Conservation (phyloP, 2,797 vertebrate genomes). For the Parauchenoglanis punctatus region DNA sequence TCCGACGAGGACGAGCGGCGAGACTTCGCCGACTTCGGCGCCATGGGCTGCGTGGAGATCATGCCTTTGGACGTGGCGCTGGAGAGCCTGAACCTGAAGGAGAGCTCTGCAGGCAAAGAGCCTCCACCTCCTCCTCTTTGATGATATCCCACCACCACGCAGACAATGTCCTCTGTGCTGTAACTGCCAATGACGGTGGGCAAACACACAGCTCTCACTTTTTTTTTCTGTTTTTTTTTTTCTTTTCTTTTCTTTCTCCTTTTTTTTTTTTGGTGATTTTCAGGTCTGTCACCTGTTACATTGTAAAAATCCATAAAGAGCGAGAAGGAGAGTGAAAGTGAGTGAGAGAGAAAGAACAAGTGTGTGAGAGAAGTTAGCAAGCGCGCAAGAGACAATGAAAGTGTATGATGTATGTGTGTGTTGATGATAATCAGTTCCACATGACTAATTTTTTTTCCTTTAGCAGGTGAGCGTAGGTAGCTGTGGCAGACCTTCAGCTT, state of each 20-base stretch:
- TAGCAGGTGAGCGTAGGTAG: conserved; percentile 92
- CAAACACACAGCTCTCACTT: conserved; percentile 73
- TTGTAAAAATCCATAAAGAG: conserved; percentile 93
- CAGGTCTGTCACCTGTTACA: conserved; percentile 98
- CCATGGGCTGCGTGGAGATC: conserved; percentile 99
- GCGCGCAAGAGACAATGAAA: conserved; percentile 61
- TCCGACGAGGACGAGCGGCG: conserved; percentile 95
- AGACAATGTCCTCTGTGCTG: conserved; percentile 99
- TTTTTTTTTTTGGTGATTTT: conserved; percentile 94
- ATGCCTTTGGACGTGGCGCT: conserved; percentile 99
- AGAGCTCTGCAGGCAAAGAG: conserved; percentile 94
- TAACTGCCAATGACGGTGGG: conserved; percentile 95
- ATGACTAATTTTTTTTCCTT: conserved; percentile 95
- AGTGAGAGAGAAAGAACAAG: conserved; percentile 45
- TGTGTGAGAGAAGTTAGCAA: conserved; percentile 45
- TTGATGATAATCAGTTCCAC: conserved; percentile 97
- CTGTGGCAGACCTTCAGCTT: conserved; percentile 86
- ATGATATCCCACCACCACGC: conserved; percentile 91
- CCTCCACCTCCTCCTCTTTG: conserved; percentile 99
- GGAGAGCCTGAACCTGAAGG: conserved; percentile 98
- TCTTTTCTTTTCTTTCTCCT: conserved; percentile 69
- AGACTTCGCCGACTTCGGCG: conserved; percentile 96
- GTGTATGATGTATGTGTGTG: conserved; percentile 58
- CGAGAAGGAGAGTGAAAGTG: conserved; percentile 58
- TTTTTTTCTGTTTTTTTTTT: conserved; percentile 80